phyloP scores from a whole-genome alignment of 1,140 invertebrate genomes.

The Drosophila ohnishii region DNA sequence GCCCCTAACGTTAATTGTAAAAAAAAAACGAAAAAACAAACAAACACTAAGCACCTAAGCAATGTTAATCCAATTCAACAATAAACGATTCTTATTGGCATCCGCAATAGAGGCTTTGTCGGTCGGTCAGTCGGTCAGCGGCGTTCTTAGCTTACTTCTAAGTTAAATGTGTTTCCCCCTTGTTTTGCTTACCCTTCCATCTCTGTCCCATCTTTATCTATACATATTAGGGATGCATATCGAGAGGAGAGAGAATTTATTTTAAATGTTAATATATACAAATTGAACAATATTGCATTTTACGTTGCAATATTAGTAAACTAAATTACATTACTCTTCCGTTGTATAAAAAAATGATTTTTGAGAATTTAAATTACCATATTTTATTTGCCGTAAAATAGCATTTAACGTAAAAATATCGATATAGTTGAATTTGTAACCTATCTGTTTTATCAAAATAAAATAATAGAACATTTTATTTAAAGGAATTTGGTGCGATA shows the following conservation, averaged over 20 bases:
- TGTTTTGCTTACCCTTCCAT: constrained; percentile 17
- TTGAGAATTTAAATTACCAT: too few relatives aligned
- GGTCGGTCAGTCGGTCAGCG: constrained; percentile 14
- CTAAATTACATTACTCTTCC: too few relatives aligned
- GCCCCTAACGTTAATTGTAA: constrained; percentile 34
- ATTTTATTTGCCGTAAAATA: too few relatives aligned
- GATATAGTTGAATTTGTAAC: too few relatives aligned
- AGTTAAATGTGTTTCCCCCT: constrained; percentile 18
- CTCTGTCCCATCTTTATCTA: constrained; percentile 25
- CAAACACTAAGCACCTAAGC: constrained; percentile 32
- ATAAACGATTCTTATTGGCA: constrained; percentile 48
- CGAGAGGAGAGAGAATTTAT: not conserved
- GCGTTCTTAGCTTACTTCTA: constrained; percentile 19
- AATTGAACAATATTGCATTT: not conserved
- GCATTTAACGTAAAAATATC: too few relatives aligned
- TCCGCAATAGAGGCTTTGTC: constrained; percentile 5
- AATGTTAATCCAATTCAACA: constrained; percentile 40
- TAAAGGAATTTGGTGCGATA: too few relatives aligned
- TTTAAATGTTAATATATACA: not conserved
- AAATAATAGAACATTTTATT: too few relatives aligned
- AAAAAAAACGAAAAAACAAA: not conserved
- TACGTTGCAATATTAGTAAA: not conserved
- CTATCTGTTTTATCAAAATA: too few relatives aligned
- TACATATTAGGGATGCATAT: constrained; percentile 8
- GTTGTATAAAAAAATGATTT: too few relatives aligned